Evolutionary conservation across 2,797 vertebrate species (phyloP), one percentile per base, ranked within the genome.

Genomic region (Cygnus olor): DNA sequence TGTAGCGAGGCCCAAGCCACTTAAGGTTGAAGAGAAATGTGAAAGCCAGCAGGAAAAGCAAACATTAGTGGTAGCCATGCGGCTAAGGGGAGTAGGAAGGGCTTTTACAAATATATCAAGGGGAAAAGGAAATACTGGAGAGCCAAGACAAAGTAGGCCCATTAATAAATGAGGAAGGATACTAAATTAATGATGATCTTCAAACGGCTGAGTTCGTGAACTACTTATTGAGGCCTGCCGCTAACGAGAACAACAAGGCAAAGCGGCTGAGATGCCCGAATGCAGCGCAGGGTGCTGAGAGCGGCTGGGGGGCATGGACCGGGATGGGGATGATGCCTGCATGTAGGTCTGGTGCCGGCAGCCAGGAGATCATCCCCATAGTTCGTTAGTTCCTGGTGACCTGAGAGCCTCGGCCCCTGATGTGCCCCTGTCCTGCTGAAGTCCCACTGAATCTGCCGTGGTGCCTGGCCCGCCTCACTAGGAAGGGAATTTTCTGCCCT

Each of bases 171-270:
- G 96, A 97, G 96, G 94, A 97, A 95, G 95, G 95, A 94, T 97
- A 96, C 95, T 97, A 97, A 97, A 97, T 97, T 97, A 97, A 96
- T 97, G 96, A 97, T 97, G 97, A 97, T 95, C 86, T 96, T 97
- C 96, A 97, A 97, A 97, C 95, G 96, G 92, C 96, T 96, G 95
- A 96, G 94, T 95, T 96, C 94, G 94, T 95, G 96, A 97, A 96
- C 93, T 97, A 96, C 96, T 95, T 97, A 95, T 90, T 94, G 94
- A 97, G 93, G 95, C 82, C 78, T 95, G 93, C 92, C 90, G 91
- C 89, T 93, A 97, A 96, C 92, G 93, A 95, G 96, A 91, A 94
- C 95, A 96, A 94, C 93, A 95, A 94, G 90, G 72, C 61, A 95
- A 86, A 95, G 92, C 3, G 89, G 94, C 89, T 94, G 89, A 93